Evolutionary conservation across 2,797 vertebrate genomes (phyloP).

Genomic region (Arnoldichthys spilopterus): DNA sequence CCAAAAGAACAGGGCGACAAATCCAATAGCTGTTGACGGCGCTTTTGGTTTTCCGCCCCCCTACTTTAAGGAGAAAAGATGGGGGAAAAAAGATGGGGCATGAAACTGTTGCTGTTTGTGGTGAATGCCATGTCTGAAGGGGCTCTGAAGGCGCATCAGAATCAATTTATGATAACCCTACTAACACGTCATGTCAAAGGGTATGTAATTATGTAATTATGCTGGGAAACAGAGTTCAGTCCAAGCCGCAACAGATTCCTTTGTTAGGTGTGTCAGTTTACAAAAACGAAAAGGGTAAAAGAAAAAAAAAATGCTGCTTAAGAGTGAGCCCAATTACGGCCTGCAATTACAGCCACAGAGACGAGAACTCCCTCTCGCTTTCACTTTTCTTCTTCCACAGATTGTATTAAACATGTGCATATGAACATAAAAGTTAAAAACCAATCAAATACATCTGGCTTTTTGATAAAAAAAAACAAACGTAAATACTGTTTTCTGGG

Average conservation of each 20-base stretch:
- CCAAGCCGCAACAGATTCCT: conserved; percentile 74
- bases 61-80: conserved; percentile 18
- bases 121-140: conserved; percentile 34
- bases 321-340: conserved; percentile 56
- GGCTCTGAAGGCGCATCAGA: conserved; percentile 48
- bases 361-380: conserved; percentile 39
- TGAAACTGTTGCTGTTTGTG: conserved; percentile 33
- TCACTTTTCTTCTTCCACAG: not conserved
- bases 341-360: conserved; percentile 60
- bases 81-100: conserved; percentile 1
- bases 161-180: conserved; percentile 67
- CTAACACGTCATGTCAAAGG: conserved; percentile 63
- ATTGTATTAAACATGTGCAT: not conserved
- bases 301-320: conserved; percentile 62
- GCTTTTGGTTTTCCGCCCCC: conserved; percentile 64
- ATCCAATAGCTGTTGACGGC: conserved; percentile 69
- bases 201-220: conserved; percentile 68
- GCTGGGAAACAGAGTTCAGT: conserved; percentile 67
- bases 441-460: no score
- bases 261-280: conserved; percentile 76
- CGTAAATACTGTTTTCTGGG: no score
- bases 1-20: conserved; percentile 73
- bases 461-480: no score
- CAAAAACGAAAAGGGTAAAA: conserved; percentile 42
- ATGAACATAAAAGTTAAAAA: no score